Evolutionary conservation across 2,113 vertebrate species (phyloP).

Genomic region (Apteryx owenii): DNA sequence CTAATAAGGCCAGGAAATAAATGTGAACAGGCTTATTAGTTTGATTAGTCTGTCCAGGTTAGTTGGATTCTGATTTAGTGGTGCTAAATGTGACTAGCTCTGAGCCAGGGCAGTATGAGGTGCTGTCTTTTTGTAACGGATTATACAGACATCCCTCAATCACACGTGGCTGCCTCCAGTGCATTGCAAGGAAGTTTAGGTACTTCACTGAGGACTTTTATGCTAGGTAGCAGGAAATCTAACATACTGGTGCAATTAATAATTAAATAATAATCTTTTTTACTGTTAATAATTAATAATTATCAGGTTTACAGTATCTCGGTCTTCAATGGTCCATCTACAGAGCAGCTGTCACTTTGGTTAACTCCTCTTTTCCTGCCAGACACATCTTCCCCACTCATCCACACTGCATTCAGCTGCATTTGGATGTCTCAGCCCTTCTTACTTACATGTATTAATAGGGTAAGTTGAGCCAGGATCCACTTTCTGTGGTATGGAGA

Average conservation of each 20-base stretch:
- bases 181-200: neutral
- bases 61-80: neutral
- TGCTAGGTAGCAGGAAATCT: neutral
- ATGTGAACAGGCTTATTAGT: neutral
- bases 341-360: neutral
- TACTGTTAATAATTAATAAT: neutral
- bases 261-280: neutral
- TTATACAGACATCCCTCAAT: neutral
- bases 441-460: neutral
- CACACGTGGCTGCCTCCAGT: neutral
- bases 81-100: neutral
- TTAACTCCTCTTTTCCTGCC: neutral
- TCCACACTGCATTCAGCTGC: rapidly evolving
- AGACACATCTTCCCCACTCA: rapidly evolving
- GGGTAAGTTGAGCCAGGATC: neutral
- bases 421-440: neutral
- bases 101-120: neutral
- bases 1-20: neutral
- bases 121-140: neutral
- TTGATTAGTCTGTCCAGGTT: neutral
- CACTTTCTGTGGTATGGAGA: neutral
- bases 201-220: neutral
- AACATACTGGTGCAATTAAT: neutral
- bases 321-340: neutral
- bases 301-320: neutral